phyloP scores from a whole-genome alignment of 92 coral and sea anemone species.

The Blastomussa wellsi region DNA sequence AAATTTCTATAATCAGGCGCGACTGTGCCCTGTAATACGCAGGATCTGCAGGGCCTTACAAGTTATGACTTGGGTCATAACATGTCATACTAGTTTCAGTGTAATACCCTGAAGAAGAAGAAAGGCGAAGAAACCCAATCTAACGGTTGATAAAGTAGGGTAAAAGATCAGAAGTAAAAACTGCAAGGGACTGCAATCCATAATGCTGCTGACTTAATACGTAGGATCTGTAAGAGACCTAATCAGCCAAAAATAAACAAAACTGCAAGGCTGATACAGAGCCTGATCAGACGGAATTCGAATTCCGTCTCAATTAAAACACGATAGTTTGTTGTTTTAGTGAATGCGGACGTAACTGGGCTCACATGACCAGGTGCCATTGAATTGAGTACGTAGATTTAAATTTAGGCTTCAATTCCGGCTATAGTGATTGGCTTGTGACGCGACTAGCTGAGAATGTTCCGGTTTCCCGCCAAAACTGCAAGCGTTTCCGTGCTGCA shows the following conservation, averaged over 20 bases:
- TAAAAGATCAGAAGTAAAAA: background rate
- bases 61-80: too few species aligned
- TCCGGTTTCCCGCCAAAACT: conserved; percentile 28
- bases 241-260: background rate
- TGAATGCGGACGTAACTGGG: background rate
- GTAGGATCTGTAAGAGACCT: too few species aligned
- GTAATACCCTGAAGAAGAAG: too few species aligned
- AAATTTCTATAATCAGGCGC: too few species aligned
- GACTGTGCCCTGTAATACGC: too few species aligned
- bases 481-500: background rate
- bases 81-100: too few species aligned
- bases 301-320: background rate
- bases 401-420: background rate
- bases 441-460: background rate
- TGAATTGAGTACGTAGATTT: background rate
- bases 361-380: background rate
- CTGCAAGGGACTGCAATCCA: too few species aligned
- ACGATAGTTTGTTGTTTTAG: background rate
- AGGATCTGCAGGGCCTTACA: too few species aligned
- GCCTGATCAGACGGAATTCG: too few species aligned
- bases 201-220: too few species aligned
- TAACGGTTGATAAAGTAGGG: background rate
- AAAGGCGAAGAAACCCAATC: background rate
- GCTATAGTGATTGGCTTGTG: background rate
- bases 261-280: too few species aligned